Percentiles rank a stretch among this genome's conserved stretches.
phyloP scores from a whole-genome alignment of 2,797 vertebrate species.

The Ceryle rudis region DNA sequence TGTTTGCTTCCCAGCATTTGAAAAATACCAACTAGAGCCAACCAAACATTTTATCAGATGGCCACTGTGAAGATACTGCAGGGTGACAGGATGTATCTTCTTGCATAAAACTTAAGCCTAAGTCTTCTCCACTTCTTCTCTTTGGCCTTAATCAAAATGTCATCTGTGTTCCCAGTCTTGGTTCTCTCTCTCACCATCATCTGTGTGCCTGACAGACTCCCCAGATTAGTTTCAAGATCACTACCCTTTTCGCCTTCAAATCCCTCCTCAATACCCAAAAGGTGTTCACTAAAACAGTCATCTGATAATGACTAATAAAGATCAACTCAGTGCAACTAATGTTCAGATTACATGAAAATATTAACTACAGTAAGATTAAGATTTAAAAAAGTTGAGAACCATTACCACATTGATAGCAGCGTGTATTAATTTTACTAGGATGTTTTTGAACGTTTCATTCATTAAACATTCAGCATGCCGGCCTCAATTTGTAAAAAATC shows the following conservation, averaged over 20 bases:
- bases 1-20: not conserved
- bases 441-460: not conserved
- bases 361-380: not conserved
- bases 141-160: not conserved
- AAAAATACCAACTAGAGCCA: not conserved
- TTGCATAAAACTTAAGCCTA: not conserved
- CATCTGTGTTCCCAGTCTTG: not conserved
- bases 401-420: not conserved
- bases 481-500: not conserved
- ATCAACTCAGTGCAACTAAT: not conserved
- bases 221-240: not conserved
- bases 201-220: not conserved
- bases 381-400: not conserved
- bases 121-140: not conserved
- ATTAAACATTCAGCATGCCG: not conserved
- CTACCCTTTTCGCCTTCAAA: not conserved
- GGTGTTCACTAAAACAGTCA: not conserved
- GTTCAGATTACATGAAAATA: not conserved
- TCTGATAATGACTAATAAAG: not conserved
- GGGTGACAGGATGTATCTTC: not conserved
- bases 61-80: not conserved
- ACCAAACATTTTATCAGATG: not conserved
- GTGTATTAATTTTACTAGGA: not conserved
- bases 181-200: not conserved
- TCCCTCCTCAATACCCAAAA: not conserved